These are phyloP conservation scores for Stenodera caucasica DNA, from an alignment of 2,888 invertebrate species.

Conservation along the genomic window DNA sequence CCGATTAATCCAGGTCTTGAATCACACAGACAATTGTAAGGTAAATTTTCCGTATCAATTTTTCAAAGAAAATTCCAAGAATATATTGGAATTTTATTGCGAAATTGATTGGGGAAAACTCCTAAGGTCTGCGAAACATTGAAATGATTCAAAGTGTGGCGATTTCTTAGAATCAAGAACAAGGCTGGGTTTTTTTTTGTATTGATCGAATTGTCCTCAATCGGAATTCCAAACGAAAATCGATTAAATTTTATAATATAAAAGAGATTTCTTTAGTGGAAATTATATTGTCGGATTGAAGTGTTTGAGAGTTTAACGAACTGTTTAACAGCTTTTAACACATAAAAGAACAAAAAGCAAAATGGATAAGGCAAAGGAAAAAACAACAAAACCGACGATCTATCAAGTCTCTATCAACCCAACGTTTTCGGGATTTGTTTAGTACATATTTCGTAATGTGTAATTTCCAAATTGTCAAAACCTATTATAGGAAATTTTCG, in stretches of 20 bases:
- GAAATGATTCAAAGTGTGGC: too few species aligned
- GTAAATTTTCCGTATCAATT: too few species aligned
- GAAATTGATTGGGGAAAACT: too few species aligned
- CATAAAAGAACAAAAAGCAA: background rate
- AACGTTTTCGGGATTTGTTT: background rate
- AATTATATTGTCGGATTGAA: background rate
- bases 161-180: background rate
- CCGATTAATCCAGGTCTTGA: background rate
- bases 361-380: background rate
- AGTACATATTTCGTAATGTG: conserved; percentile 3
- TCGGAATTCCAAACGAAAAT: background rate
- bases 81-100: background rate
- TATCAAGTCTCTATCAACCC: background rate
- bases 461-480: conserved; percentile 1
- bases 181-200: background rate
- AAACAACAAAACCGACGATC: background rate
- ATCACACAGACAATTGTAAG: too few species aligned
- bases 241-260: background rate
- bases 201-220: background rate
- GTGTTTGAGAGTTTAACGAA: conserved; percentile 2
- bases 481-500: background rate
- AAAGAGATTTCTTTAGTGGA: background rate
- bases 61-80: background rate
- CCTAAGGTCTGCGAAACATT: too few species aligned
- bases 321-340: conserved; percentile 1